Evolutionary conservation across 2,797 vertebrate species (phyloP), one percentile per base, ranked within the genome.

Genomic region (Alca torda): DNA sequence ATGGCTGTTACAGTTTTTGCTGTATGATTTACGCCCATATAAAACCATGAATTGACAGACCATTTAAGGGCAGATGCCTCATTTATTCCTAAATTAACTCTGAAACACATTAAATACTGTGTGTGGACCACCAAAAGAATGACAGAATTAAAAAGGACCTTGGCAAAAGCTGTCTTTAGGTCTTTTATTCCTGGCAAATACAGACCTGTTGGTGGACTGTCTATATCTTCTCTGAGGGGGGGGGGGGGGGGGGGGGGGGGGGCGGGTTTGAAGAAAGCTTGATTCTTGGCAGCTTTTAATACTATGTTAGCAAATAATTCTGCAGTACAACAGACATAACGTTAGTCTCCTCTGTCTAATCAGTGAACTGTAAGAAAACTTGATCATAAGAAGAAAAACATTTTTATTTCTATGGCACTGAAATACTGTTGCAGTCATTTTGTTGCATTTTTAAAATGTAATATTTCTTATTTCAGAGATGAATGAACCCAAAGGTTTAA

Each of bases 171-270:
- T 57, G 26, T 48, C 33, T 72, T 70, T 93, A 59, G 51, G 64
- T 59, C 15, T 93, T 92, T 86, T 35, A 30, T 79, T 94, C 83
- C 90, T 86, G 43, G 50, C 25, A 84, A 46, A 87, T 37, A 43
- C 4, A 91, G 85, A 84, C 17, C 31, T 80, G 41, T 54, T 50
- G 33, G 41, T 57, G 15, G 53, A 79, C 94, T 81, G 23, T 33
- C 14, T 89, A 15, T 56, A 53, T 79, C 24, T 83, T 84, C 59
- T 92, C 21, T 24, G 26, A 8, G 5, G 0, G 1, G 2, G 2
- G 6, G 5, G 7, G 20, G 10, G 8, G 12, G 1, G 9, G 18
- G 45, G n/a, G n/a, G n/a, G n/a, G n/a, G n/a, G n/a, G n/a, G n/a
- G n/a, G n/a, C n/a, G n/a, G n/a, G n/a, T n/a, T n/a, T n/a, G n/a